Conservation (phyloP, 2,888 invertebrate species). For the Pegoplata infirma region DNA sequence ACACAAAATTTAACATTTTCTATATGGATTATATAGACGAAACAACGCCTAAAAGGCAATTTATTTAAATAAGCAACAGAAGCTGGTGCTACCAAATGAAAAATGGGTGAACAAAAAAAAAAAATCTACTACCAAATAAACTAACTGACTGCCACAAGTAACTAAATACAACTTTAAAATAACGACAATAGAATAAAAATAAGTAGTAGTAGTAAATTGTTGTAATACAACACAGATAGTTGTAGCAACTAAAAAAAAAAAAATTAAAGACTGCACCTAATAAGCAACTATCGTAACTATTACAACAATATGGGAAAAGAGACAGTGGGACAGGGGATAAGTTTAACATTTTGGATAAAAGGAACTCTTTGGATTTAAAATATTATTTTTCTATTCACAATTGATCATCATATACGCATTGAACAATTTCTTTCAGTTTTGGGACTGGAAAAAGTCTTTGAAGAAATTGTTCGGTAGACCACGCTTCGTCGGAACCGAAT, state of each 20-base stretch:
- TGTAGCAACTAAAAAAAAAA: not conserved
- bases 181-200: conserved; percentile 16
- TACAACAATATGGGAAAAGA: no score
- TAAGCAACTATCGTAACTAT: conserved; percentile 23
- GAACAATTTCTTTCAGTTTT: no score
- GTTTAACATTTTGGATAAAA: no score
- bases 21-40: conserved; percentile 34
- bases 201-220: not conserved
- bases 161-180: conserved; percentile 18
- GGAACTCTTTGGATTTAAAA: no score
- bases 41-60: conserved; percentile 53
- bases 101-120: no score
- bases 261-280: conserved; percentile 47
- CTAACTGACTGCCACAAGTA: conserved; percentile 36
- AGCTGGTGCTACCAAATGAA: conserved; percentile 66
- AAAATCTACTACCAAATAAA: conserved; percentile 45
- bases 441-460: no score
- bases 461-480: no score
- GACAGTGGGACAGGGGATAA: no score
- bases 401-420: no score
- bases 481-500: no score
- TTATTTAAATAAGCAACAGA: conserved; percentile 72
- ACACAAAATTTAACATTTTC: not conserved
- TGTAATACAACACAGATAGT: conserved; percentile 1
- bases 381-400: no score